Percentiles rank a stretch among this genome's conserved stretches.
Conservation (phyloP, 1,140 invertebrate genomes). For the Trichonephila clavipes region DNA sequence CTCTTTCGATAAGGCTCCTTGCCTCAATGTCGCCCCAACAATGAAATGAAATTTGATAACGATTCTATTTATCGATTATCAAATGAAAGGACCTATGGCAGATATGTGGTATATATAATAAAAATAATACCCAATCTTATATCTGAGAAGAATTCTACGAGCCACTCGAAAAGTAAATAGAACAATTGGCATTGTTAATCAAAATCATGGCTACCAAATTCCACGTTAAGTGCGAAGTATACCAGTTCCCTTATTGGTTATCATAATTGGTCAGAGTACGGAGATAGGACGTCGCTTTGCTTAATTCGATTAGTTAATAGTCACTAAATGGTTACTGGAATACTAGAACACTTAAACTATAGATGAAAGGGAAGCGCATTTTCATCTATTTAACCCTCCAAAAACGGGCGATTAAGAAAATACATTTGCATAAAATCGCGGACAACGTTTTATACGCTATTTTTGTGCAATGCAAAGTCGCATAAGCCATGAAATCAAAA, state of each 20-base stretch:
- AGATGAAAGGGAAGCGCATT: no score
- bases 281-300: neutral
- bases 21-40: conserved; percentile 55
- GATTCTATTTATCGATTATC: conserved; percentile 65
- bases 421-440: no score
- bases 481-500: no score
- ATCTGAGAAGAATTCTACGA: conserved; percentile 37
- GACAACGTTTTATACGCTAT: no score
- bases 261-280: conserved; percentile 29
- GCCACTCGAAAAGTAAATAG: conserved; percentile 41
- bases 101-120: conserved; percentile 24
- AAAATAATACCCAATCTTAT: conserved; percentile 51
- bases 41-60: conserved; percentile 59
- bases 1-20: conserved; percentile 23
- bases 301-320: neutral
- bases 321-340: neutral
- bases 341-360: no score
- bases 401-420: no score
- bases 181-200: conserved; percentile 67
- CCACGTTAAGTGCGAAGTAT: conserved; percentile 7
- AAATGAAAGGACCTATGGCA: conserved; percentile 19
- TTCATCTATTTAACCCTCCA: no score
- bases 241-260: conserved; percentile 10
- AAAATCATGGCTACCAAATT: conserved; percentile 52
- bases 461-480: no score